Evolutionary conservation across 2,797 vertebrate species (phyloP).

Genomic region (Rhabdophis nuchalis): DNA sequence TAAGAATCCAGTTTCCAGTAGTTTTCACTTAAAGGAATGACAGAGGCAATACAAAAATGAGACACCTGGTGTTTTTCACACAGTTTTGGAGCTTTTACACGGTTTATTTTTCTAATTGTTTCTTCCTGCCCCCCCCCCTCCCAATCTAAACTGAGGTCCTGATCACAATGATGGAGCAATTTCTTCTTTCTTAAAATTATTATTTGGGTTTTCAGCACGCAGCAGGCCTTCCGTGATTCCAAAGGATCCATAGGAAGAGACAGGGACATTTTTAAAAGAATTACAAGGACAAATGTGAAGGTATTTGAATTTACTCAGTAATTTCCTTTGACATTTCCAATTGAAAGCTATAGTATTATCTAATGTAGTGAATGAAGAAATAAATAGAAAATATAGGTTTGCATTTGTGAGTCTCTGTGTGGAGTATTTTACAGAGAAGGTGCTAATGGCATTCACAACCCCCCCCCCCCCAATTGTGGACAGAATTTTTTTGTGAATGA

Average conservation of each 20-base stretch:
- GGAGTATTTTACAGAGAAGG: background rate
- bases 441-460: background rate
- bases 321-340: background rate
- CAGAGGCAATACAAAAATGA: constrained; percentile 31
- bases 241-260: constrained; percentile 29
- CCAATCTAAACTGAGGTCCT: constrained; percentile 16
- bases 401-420: background rate
- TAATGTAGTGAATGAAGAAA: background rate
- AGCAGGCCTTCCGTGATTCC: constrained; percentile 15
- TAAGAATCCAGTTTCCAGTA: constrained; percentile 40
- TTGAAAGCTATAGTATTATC: background rate
- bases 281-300: constrained; percentile 21
- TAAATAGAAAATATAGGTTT: background rate
- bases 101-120: constrained; percentile 39
- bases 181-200: background rate
- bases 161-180: constrained; percentile 7
- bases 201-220: constrained; percentile 21
- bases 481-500: background rate
- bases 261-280: constrained; percentile 35
- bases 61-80: constrained; percentile 27
- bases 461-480: background rate
- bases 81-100: constrained; percentile 37
- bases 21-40: constrained; percentile 44
- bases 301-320: constrained; percentile 39
- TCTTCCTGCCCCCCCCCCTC: background rate